Conservation (phyloP, 2,113 vertebrate genomes). For the Menidia beryllina region DNA sequence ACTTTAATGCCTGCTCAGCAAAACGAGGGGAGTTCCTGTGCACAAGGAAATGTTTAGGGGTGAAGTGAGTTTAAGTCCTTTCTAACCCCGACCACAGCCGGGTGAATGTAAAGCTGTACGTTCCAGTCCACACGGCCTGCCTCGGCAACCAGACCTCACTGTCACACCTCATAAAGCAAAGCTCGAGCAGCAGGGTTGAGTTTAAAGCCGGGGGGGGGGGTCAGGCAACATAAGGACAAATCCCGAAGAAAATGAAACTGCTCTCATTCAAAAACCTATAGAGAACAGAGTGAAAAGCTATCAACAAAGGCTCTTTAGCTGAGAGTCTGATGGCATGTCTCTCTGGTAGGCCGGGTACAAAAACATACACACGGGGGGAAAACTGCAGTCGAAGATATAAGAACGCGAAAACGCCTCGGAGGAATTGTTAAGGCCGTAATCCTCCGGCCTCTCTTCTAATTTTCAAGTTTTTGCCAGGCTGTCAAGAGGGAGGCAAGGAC, state of each 20-base stretch:
- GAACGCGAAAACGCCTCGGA: slow-evolving; percentile 44
- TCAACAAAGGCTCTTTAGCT: slow-evolving; percentile 51
- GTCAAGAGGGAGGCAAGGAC: slow-evolving; percentile 72
- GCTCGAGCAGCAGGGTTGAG: slow-evolving; percentile 49
- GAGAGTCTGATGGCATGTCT: slow-evolving; percentile 49
- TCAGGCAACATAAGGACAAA: slow-evolving; percentile 76
- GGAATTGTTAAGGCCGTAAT: slow-evolving; percentile 56
- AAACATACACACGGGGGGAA: slow-evolving; percentile 53
- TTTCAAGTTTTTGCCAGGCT: slow-evolving; percentile 67
- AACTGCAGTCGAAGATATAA: slow-evolving; percentile 50
- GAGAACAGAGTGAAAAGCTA: slow-evolving; percentile 47
- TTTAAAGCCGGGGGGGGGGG: slow-evolving; percentile 46
- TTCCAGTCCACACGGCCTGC: slow-evolving; percentile 57
- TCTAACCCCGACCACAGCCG: slow-evolving; percentile 55
- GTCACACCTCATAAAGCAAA: slow-evolving; percentile 78
- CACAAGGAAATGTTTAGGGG: slow-evolving; percentile 57
- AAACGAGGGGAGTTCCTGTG: slow-evolving; percentile 73
- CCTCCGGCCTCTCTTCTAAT: slow-evolving; percentile 59
- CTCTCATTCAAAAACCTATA: slow-evolving; percentile 40
- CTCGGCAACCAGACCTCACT: slow-evolving; percentile 65
- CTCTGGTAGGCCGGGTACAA: slow-evolving; percentile 30
- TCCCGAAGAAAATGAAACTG: slow-evolving; percentile 54
- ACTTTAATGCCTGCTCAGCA: slow-evolving; percentile 90
- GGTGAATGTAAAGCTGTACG: slow-evolving; percentile 72
- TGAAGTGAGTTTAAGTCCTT: slow-evolving; percentile 64